Base-by-base conservation (phyloP, 2,113 vertebrate species). In the Salvator merianae region DNA sequence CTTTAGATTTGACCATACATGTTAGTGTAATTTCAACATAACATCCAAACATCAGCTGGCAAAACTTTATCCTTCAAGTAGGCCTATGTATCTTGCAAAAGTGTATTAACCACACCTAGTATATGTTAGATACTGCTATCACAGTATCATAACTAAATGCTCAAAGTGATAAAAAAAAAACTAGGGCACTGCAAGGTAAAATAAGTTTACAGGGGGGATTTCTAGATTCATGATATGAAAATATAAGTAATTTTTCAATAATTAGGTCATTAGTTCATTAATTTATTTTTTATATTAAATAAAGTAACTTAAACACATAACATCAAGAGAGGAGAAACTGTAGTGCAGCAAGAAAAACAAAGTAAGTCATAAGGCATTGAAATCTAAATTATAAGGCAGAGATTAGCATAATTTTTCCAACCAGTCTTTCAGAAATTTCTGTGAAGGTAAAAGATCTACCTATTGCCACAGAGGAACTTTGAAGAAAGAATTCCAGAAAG, bases 1-100 rank as follows among this genome's bases (percentile, higher is more conserved):
- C 88, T 91, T 89, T 84, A 91, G 88, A 94, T 94, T 83, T 94
- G 91, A 94, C 89, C 86, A 86, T 92, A 93, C 93, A 88, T 82
- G 90, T 94, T 88, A 88, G 85, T 86, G 87, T 72, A 75, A 1
- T 94, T 94, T 94, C 94, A 93, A 92, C 93, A 93, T 28, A 90
- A 86, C 13, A 85, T 91, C 87, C 88, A 91, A 93, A 93, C 90
- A 94, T 89, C 92, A 89, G 86, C 89, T 91, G 85, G 77, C 85
- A 90, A 84, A 87, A 86, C 22, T 22, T 73, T 90, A 91, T 38
- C 30, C 79, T 47, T 88, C 28, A 0, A 82, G 86, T 78, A 74
- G 89, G 88, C 87, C 83, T 87, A 88, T 88, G 88, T 91, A 84
- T 89, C 13, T 94, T 94, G 87, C 91, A 94, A 91, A 91, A 93